Evolutionary conservation across 2,113 vertebrate genomes (phyloP), one percentile per base, ranked within the genome.

Genomic region (Tympanuchus pallidicinctus): DNA sequence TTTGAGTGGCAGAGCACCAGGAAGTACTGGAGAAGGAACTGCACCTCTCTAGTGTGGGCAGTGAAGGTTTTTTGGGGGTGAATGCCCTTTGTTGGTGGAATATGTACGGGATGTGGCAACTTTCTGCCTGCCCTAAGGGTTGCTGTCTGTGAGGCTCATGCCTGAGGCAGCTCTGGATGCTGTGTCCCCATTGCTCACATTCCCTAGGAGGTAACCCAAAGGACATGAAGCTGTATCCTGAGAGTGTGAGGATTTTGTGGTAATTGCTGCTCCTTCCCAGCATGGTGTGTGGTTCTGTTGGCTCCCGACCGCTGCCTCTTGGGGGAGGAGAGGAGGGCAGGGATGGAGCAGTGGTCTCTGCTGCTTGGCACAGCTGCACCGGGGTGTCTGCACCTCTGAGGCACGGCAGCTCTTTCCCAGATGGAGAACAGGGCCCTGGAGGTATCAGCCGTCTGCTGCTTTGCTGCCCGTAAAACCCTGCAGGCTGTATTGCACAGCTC

Each of bases 171-270:
- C 72, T 74, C 56, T 66, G 69, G 22, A 24, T 76, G 59, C 28
- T 47, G 15, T 66, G n/a, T 2, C 42, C 24, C 12, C 8, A 2
- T 43, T 0, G 0, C 40, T 87, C 34, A n/a, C 0, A 3, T 57
- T 28, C 24, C 52, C 17, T 4, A 28, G 47, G 57, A 28, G 47
- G 47, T 70, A 65, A 69, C 22, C 56, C 50, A 70, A 61, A 13
- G 74, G 45, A 75, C 22, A 34, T 66, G 57, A 59, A 34, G 4
- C 40, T 66, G 25, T 32, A 3, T 75, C 45, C 25, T 10, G 3
- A 52, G 47, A 60, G 27, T 47, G 43, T 61, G 75, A 73, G 40
- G 27, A 63, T 72, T 82, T 30, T 13, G 57, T 60, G n/a, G 25
- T 47, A 24, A 47, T 19, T 9, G 48, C 61, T 82, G 50, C 50